These are phyloP conservation scores for Alectura lathami DNA, from an alignment of 2,113 vertebrate genomes.

Conservation along the genomic window DNA sequence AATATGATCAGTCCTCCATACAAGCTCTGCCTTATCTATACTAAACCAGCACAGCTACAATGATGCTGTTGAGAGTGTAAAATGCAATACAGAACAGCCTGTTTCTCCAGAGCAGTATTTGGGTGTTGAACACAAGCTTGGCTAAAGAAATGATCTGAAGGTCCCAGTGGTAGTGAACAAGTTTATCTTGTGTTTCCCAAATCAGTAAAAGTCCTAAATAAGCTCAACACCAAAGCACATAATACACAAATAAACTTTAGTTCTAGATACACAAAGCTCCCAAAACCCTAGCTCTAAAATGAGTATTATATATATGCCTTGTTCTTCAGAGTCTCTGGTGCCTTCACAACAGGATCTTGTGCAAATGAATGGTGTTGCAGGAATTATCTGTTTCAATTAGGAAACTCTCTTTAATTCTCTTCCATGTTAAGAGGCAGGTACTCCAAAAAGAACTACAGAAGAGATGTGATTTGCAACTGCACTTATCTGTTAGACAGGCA, in stretches of 20 bases:
- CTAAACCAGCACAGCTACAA: not conserved
- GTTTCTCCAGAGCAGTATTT: not conserved
- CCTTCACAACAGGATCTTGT: not conserved
- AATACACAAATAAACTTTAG: not conserved
- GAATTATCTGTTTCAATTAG: constrained; percentile 9
- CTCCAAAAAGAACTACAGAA: not conserved
- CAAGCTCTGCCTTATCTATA: not conserved
- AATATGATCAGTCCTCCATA: not conserved
- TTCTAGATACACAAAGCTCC: not conserved
- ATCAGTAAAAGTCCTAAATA: not conserved
- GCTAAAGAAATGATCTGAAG: not conserved
- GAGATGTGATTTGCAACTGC: not conserved
- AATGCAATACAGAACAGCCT: not conserved
- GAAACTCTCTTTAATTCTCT: not conserved
- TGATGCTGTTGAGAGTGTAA: not conserved
- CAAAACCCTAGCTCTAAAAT: not conserved
- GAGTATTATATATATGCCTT: not conserved
- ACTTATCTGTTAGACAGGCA: not conserved
- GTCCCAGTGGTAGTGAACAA: not conserved
- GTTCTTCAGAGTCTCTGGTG: not conserved
- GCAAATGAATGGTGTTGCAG: not conserved
- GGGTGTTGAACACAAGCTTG: not conserved
- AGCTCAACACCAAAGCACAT: not conserved
- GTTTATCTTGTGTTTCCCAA: not conserved
- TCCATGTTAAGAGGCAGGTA: not conserved